Conservation (phyloP, 2,797 vertebrate genomes). For the Labroides dimidiatus region DNA sequence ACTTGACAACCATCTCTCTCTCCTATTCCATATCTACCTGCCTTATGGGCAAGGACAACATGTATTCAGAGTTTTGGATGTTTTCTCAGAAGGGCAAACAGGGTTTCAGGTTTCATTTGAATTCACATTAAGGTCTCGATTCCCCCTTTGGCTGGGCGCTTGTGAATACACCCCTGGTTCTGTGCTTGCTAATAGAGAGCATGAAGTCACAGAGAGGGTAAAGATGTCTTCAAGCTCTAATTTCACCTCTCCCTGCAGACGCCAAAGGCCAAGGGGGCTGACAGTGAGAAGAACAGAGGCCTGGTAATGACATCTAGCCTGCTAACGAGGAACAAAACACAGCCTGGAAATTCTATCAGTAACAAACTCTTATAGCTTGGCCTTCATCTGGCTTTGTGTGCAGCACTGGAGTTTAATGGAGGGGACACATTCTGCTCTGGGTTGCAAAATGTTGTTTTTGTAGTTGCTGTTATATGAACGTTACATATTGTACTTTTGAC, state of each 20-base stretch:
- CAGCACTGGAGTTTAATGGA: background rate
- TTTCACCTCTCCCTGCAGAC: conserved; percentile 63
- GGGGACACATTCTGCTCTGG: background rate
- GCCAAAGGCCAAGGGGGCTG: conserved; percentile 57
- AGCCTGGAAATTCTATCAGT: conserved; percentile 45
- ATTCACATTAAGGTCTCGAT: conserved; percentile 40
- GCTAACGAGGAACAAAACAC: conserved; percentile 70
- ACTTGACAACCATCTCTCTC: conserved; percentile 25
- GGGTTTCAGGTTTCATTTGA: conserved; percentile 40
- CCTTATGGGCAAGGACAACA: conserved; percentile 3
- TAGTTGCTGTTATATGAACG: background rate
- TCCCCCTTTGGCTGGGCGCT: conserved; percentile 30
- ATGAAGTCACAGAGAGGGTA: conserved; percentile 75
- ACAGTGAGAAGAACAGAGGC: conserved; percentile 46
- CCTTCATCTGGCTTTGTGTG: conserved; percentile 41
- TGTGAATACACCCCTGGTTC: conserved; percentile 28
- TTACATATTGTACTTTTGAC: conserved; percentile 3
- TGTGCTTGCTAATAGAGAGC: conserved; percentile 51
- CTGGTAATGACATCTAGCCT: conserved; percentile 73
- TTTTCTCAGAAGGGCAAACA: conserved; percentile 20
- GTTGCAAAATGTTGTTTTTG: background rate
- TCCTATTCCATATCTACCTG: background rate
- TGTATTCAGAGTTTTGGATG: conserved; percentile 17
- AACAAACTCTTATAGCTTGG: conserved; percentile 34
- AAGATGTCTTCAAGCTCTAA: conserved; percentile 77